Conservation (phyloP, 1,140 invertebrate genomes). For the Thaumetopoea pityocampa region DNA sequence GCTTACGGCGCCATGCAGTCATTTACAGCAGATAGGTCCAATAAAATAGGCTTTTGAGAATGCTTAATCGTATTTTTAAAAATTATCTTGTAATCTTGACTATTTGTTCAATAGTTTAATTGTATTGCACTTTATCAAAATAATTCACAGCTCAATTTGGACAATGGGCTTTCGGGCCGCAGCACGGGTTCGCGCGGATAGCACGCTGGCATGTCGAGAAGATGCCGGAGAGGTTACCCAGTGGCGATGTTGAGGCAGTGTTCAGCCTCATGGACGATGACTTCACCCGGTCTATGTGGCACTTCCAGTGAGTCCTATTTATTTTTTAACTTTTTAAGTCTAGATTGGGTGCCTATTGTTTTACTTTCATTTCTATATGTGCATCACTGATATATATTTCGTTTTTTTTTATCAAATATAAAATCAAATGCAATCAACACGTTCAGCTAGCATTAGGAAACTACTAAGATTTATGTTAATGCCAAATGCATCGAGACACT, state of each 20-base stretch:
- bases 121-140: constrained; percentile 28
- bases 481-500: too few relatives aligned
- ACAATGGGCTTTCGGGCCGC: constrained; percentile 93
- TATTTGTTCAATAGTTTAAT: neutral
- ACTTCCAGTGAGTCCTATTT: constrained; percentile 83
- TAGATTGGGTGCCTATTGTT: neutral
- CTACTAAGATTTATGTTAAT: too few relatives aligned
- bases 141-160: constrained; percentile 91
- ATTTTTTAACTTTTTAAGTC: too few relatives aligned
- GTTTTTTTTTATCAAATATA: too few relatives aligned
- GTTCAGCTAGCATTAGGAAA: too few relatives aligned
- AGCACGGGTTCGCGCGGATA: constrained; percentile 95
- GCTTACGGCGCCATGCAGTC: too few relatives aligned
- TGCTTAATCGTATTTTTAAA: too few relatives aligned
- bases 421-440: too few relatives aligned
- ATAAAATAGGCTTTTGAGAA: too few relatives aligned
- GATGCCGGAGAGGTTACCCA: constrained; percentile 88
- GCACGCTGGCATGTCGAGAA: constrained; percentile 93
- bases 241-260: constrained; percentile 93
- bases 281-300: constrained; percentile 95
- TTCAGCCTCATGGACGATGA: constrained; percentile 95
- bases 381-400: too few relatives aligned
- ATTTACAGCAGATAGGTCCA: too few relatives aligned
- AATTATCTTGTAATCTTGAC: neutral
- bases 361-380: neutral